phyloP scores from a whole-genome alignment of 2,113 vertebrate genomes.

The Typhlomys cinereus region DNA sequence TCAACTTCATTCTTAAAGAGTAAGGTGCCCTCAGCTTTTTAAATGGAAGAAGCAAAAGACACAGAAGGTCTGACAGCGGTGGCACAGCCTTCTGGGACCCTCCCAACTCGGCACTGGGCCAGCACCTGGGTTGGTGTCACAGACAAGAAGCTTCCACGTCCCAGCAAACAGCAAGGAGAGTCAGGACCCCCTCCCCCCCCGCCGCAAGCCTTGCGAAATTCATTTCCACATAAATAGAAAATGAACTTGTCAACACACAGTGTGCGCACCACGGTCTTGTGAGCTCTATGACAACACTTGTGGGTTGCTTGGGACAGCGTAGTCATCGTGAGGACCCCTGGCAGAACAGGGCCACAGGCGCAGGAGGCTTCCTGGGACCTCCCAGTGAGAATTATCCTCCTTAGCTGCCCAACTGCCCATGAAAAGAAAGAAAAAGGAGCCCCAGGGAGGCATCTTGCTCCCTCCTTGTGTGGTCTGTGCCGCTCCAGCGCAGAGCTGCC shows the following conservation, averaged over 20 bases:
- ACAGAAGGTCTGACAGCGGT: not conserved
- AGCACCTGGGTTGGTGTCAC: not conserved
- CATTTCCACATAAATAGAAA: not conserved
- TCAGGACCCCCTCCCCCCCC: not conserved
- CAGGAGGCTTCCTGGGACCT: slow-evolving; percentile 35
- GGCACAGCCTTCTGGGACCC: not conserved
- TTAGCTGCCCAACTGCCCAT: slow-evolving; percentile 34
- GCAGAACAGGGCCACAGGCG: not conserved
- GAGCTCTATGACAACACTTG: not conserved
- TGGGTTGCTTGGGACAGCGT: not conserved
- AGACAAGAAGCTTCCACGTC: not conserved
- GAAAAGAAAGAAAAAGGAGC: slow-evolving; percentile 42
- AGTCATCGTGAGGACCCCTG: not conserved
- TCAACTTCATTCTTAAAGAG: not conserved
- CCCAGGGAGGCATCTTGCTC: not conserved
- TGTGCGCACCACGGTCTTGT: not conserved
- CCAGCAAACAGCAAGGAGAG: not conserved
- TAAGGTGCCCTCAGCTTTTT: not conserved
- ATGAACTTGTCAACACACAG: not conserved
- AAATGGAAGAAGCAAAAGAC: not conserved
- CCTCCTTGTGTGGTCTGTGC: not conserved
- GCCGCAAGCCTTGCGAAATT: not conserved
- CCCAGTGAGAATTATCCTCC: slow-evolving; percentile 40
- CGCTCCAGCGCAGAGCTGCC: not conserved
- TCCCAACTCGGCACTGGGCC: not conserved